Evolutionary conservation across 1,140 invertebrate species (phyloP).

Genomic region (Drosophila baimaii): DNA sequence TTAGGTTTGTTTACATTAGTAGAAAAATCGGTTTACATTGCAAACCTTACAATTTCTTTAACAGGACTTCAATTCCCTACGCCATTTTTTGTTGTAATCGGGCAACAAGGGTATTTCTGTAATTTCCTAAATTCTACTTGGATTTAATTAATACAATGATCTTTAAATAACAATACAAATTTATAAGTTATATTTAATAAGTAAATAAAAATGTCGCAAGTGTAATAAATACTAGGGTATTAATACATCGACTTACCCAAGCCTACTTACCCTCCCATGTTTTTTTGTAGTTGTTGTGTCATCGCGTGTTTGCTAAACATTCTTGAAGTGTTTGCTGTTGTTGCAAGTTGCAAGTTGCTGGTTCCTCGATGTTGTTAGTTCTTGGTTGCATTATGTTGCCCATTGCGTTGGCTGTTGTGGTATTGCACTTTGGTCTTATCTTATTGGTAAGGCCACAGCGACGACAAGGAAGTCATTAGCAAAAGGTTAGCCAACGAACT

Average conservation of each 20-base stretch:
- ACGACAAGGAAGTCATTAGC: constrained; percentile 66
- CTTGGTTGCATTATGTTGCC: constrained; percentile 8
- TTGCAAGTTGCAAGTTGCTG: constrained; percentile 23
- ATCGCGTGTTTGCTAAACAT: constrained; percentile 58
- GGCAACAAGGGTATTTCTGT: no score
- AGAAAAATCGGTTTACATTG: no score
- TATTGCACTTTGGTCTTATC: constrained; percentile 59
- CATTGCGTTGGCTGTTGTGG: constrained; percentile 24
- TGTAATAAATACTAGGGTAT: no score
- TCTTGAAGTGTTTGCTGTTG: constrained; percentile 50
- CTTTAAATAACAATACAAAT: no score
- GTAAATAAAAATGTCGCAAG: no score
- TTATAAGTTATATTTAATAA: no score
- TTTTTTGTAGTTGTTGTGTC: constrained; percentile 29
- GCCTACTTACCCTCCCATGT: not conserved
- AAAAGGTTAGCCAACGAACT: constrained; percentile 43
- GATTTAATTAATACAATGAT: no score
- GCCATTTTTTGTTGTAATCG: no score
- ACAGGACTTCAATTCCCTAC: no score
- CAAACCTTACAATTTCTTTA: no score
- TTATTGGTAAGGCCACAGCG: constrained; percentile 33
- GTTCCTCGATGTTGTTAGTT: constrained; percentile 15
- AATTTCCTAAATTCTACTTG: no score
- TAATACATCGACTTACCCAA: not conserved
- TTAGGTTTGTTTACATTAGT: no score